phyloP scores from a whole-genome alignment of 2,113 vertebrate genomes.

The Pelobates fuscus region DNA sequence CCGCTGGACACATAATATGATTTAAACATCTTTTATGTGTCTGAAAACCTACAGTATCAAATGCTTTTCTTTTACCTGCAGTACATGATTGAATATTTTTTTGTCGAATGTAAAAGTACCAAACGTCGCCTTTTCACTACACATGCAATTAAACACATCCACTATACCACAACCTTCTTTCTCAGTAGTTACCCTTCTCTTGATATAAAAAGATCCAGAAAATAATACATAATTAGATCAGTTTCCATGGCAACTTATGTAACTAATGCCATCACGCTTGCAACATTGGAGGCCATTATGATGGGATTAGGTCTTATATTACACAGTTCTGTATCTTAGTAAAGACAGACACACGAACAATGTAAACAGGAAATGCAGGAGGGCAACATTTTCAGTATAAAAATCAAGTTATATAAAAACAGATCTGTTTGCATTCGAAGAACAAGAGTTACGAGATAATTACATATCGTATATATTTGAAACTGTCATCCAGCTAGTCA shows the following conservation, averaged over 20 bases:
- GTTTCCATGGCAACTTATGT: slow-evolving; percentile 3
- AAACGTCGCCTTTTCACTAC: background rate
- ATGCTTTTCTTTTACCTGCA: background rate
- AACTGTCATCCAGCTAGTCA: no score
- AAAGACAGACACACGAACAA: background rate
- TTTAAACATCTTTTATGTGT: no score
- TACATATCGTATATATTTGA: no score
- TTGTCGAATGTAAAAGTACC: background rate
- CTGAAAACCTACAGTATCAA: no score
- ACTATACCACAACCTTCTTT: background rate
- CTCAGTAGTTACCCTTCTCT: background rate
- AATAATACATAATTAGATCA: slow-evolving; percentile 7
- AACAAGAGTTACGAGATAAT: no score
- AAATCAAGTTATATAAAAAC: no score
- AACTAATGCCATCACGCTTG: background rate
- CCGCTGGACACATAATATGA: no score
- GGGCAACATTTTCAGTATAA: no score
- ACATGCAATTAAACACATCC: background rate
- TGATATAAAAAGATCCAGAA: background rate
- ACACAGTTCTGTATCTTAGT: background rate
- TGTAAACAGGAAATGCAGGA: background rate
- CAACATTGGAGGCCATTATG: background rate
- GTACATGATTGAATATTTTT: background rate
- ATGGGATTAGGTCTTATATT: background rate
- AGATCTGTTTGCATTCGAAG: no score